These are phyloP conservation scores for Esperia sulphurella DNA, from an alignment of 2,888 invertebrate genomes.

Conservation along the genomic window DNA sequence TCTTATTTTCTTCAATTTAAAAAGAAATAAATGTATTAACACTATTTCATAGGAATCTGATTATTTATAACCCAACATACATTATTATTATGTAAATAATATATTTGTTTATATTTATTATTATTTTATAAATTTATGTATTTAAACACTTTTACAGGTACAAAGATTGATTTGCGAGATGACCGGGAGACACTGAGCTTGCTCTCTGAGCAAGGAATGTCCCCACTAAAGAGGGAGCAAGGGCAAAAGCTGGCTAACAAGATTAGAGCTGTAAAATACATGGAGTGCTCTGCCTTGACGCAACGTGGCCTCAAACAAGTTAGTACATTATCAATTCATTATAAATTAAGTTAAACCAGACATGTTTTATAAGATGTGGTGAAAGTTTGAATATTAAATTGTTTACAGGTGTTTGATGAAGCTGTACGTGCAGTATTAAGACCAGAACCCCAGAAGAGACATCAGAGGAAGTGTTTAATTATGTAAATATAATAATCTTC, in stretches of 20 bases:
- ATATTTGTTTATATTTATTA: too few species aligned
- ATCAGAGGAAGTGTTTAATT: conserved; percentile 93
- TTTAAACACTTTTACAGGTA: too few species aligned
- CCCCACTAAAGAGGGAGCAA: conserved; percentile 97
- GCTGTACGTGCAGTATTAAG: conserved; percentile 97
- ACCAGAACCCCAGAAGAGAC: conserved; percentile 97
- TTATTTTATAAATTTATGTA: too few species aligned
- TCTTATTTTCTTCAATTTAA: too few species aligned
- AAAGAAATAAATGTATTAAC: too few species aligned
- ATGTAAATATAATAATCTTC: conserved; percentile 78
- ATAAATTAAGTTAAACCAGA: neutral
- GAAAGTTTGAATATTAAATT: conserved; percentile 5
- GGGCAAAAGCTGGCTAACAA: conserved; percentile 99
- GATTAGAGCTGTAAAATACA: conserved; percentile 98
- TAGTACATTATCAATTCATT: conserved; percentile 16
- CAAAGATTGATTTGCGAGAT: conserved; percentile 99
- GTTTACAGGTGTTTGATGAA: conserved; percentile 95
- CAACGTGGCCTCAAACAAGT: conserved; percentile 97
- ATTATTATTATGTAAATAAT: too few species aligned
- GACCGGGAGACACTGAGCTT: conserved; percentile 96
- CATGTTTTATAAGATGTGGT: neutral
- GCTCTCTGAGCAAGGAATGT: conserved; percentile 95
- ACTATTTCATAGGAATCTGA: too few species aligned
- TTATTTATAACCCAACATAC: too few species aligned
- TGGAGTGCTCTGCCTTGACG: conserved; percentile 99